Conservation (phyloP, 2,113 vertebrate genomes). For the Gymnorhina tibicen region DNA sequence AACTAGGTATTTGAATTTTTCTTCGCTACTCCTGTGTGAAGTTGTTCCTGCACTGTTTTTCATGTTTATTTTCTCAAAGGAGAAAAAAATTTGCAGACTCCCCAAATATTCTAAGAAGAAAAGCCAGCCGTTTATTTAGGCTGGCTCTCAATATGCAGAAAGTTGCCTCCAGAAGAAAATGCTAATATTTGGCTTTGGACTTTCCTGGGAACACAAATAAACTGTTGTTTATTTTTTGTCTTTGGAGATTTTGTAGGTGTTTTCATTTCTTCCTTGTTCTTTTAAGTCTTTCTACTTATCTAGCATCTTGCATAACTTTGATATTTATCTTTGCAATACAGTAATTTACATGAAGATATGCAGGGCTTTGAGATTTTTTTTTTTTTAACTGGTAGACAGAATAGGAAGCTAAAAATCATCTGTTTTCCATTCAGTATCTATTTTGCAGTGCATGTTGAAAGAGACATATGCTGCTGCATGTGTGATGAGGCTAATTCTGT, state of each 20-base stretch:
- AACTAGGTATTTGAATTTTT: not conserved
- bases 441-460: slow-evolving; percentile 2
- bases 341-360: not conserved
- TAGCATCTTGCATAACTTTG: not conserved
- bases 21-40: not conserved
- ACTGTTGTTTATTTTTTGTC: not conserved
- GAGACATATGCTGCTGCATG: not conserved
- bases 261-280: slow-evolving; percentile 29
- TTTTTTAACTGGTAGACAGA: not conserved
- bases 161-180: slow-evolving; percentile 41
- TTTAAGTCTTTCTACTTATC: slow-evolving; percentile 10
- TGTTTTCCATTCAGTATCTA: not conserved
- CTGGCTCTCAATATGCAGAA: not conserved
- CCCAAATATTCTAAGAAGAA: slow-evolving; percentile 10
- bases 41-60: not conserved
- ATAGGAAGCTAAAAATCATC: slow-evolving; percentile 5
- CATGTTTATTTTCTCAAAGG: slow-evolving; percentile 29
- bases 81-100: not conserved
- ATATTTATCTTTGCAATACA: slow-evolving; percentile 10
- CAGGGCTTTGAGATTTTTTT: not conserved
- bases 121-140: not conserved
- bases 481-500: slow-evolving; percentile 30
- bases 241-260: slow-evolving; percentile 4
- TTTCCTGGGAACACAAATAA: slow-evolving; percentile 41
- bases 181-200: slow-evolving; percentile 33